Evolutionary conservation across 35 echinoderm and acorn worm genomes (phyloP).

Genomic region (Chiridota heheva): DNA sequence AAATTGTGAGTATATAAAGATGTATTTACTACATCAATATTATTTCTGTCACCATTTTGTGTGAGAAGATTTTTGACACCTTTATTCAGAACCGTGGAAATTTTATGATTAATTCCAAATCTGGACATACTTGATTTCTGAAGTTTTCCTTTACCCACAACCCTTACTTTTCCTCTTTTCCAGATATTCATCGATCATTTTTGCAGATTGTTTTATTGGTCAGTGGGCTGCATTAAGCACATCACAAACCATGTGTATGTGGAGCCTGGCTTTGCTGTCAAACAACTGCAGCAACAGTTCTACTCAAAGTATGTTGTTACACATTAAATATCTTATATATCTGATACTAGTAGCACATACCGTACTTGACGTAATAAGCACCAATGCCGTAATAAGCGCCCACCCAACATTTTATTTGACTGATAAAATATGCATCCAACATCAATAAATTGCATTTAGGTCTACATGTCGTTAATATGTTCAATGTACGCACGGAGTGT

Average conservation of each 20-base stretch:
- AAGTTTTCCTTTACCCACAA: no score
- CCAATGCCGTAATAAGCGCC: background rate
- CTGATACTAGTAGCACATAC: background rate
- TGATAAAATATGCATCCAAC: background rate
- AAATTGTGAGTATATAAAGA: no score
- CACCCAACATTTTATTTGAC: background rate
- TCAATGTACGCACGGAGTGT: no score
- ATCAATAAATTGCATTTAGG: background rate
- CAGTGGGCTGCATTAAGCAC: background rate
- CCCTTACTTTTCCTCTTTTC: background rate
- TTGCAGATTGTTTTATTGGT: background rate
- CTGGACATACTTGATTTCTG: no score
- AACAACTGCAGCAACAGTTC: slow-evolving; percentile 7
- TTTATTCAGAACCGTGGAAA: no score
- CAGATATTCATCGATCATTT: background rate
- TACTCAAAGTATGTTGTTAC: slow-evolving; percentile 1
- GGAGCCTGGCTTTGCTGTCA: background rate
- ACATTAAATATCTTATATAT: background rate
- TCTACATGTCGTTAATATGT: no score
- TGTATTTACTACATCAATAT: no score
- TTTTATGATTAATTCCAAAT: no score
- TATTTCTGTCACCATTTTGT: no score
- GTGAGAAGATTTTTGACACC: no score
- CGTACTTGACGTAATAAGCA: background rate
- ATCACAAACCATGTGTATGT: slow-evolving; percentile 7